A percentile compares a stretch with the other conserved stretches of the same genome.
These are phyloP conservation scores for Nycticryphes semicollaris DNA, from an alignment of 2,113 vertebrate species.

Conservation along the genomic window DNA sequence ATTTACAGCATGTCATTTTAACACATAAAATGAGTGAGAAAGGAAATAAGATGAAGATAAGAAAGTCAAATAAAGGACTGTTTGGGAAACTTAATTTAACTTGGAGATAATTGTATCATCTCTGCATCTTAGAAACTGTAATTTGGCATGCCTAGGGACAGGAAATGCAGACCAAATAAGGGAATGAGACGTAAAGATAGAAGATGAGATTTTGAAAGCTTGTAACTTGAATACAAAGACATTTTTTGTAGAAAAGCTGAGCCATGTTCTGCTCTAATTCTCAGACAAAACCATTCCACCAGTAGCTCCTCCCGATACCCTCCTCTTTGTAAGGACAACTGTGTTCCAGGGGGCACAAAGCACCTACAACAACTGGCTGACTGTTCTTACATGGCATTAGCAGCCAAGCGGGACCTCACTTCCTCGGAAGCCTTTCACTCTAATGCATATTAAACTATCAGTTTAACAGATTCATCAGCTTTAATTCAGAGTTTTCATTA, in stretches of 20 bases:
- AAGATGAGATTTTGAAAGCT: not conserved
- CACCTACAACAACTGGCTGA: not conserved
- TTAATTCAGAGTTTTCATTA: not conserved
- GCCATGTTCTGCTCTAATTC: not conserved
- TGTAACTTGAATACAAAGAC: not conserved
- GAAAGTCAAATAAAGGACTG: conserved; percentile 41
- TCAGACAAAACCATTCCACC: not conserved
- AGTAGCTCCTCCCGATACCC: not conserved
- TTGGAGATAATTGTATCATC: conserved; percentile 25
- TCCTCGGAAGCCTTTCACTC: not conserved
- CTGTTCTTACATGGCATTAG: not conserved
- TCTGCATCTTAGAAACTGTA: not conserved
- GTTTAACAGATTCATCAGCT: not conserved
- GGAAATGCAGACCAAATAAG: not conserved
- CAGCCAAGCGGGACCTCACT: not conserved
- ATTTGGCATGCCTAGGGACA: not conserved
- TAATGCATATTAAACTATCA: not conserved
- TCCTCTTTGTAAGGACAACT: not conserved
- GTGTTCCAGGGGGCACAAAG: not conserved
- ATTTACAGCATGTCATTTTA: not conserved
- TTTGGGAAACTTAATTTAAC: conserved; percentile 40
- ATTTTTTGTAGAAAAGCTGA: not conserved
- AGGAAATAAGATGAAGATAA: conserved; percentile 39
- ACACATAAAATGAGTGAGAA: not conserved
- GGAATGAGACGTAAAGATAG: not conserved